Base-by-base conservation (phyloP, 53 echinoderm and acorn worm genomes). In the Stichopus horrens region DNA sequence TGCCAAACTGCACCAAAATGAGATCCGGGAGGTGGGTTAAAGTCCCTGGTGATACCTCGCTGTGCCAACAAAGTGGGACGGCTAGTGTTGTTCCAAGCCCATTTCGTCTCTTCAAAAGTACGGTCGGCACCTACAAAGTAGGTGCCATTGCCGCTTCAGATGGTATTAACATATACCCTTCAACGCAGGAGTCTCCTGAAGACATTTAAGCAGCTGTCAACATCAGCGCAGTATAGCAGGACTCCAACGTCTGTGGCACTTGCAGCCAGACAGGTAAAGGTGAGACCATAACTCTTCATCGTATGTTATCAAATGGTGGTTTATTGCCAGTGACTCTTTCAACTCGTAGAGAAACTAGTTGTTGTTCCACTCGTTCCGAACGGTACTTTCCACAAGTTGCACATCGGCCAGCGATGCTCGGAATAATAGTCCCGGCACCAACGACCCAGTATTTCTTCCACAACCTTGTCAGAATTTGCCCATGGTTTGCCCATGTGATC, bases 401-500 rank as follows among this genome's bases (percentile, higher is more conserved):
- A 60, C 86, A 90, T 14, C 65, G 60, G 65, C 54, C 52, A 16
- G 86, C 23, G 6, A 89, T 22, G n/a, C 75, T 79, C 56, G 65
- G 74, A n/a, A 92, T 78, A n/a, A 55, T 54, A 75, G 60, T 60
- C 67, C 65, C 71, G 11, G 77, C 93, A 71, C 76, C 90, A 37
- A 87, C 57, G 19, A 92, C 52, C 93, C 93, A 93, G 74, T 65
- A 88, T 53, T 86, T 68, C 83, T 86, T 74, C 76, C 91, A 89
- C 52, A 91, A 37, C 18, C 37, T 57, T 14, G 89, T 88, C 13
- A 93, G 82, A 9, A 93, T 78, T n/a, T n/a, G n/a, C n/a, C 58
- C 66, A 22, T 10, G 91, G 63, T 74, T 88, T 93, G 52, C 93
- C 90, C 74, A 87, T 74, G 75, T 92, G 92, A 56, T 90, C 90